A percentile compares a stretch with the other conserved stretches of the same genome.
phyloP scores from a whole-genome alignment of 2,888 invertebrate species.

The Drosophila yooni region DNA sequence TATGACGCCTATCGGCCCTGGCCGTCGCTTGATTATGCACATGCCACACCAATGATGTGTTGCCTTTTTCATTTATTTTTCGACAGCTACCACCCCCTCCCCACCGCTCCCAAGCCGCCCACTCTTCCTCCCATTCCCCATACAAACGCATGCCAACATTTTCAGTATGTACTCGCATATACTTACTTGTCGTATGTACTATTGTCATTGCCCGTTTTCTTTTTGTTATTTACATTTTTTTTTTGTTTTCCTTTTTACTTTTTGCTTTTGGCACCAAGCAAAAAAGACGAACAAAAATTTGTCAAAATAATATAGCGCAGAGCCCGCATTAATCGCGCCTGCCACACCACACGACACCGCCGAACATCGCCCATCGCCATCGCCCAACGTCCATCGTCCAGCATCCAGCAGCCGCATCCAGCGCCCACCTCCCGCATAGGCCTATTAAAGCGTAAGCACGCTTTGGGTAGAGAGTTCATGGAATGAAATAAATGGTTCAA shows the following conservation, averaged over 20 bases:
- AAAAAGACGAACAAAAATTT: constrained; percentile 46
- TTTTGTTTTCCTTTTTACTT: constrained; percentile 18
- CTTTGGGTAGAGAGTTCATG: constrained; percentile 7
- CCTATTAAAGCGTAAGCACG: constrained; percentile 47
- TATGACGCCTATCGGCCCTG: constrained; percentile 54
- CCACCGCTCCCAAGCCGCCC: neutral
- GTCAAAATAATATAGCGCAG: constrained; percentile 61
- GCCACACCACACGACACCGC: neutral
- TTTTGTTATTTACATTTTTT: constrained; percentile 6
- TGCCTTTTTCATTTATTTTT: constrained; percentile 71
- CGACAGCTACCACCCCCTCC: constrained; percentile 41
- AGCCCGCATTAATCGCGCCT: constrained; percentile 50
- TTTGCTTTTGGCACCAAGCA: constrained; percentile 17
- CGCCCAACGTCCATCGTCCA: neutral
- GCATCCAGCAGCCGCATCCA: neutral
- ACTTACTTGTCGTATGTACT: constrained; percentile 29
- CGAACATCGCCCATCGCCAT: neutral
- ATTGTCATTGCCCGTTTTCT: constrained; percentile 20
- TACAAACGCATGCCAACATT: constrained; percentile 29
- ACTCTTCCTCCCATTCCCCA: constrained; percentile 6
- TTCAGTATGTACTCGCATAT: constrained; percentile 46
- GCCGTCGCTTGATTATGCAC: constrained; percentile 75
- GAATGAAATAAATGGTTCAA: constrained; percentile 4
- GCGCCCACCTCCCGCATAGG: constrained; percentile 24
- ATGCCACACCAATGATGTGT: constrained; percentile 77